Evolutionary conservation across 1,140 invertebrate species (phyloP).

Genomic region (Drosophila bifasciata): DNA sequence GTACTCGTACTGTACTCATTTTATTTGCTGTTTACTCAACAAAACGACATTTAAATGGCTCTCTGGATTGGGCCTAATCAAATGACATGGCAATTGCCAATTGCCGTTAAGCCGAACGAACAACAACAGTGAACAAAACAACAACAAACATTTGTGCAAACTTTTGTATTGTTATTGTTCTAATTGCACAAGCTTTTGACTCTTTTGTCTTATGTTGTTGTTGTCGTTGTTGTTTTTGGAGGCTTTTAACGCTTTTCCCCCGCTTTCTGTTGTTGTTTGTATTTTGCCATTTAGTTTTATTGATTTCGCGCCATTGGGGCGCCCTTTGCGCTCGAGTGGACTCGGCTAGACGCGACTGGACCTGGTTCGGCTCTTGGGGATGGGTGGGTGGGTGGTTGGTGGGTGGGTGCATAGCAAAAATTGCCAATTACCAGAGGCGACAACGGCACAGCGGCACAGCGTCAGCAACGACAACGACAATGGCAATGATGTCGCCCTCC

Average conservation of each 20-base stretch:
- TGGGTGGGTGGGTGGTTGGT: neutral
- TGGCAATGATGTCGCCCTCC: conserved; percentile 36
- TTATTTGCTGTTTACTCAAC: conserved; percentile 11
- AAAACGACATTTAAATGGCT: conserved; percentile 59
- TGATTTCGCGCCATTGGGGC: conserved; percentile 73
- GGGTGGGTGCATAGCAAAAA: conserved; percentile 33
- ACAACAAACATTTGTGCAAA: conserved; percentile 56
- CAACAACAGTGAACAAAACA: conserved; percentile 16
- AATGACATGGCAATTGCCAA: conserved; percentile 61
- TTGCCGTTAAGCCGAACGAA: conserved; percentile 48
- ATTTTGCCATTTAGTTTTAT: conserved; percentile 69
- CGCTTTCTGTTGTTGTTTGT: conserved; percentile 30
- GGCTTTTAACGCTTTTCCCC: conserved; percentile 35
- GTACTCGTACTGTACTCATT: neutral
- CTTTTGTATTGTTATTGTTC: conserved; percentile 62
- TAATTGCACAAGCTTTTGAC: conserved; percentile 45
- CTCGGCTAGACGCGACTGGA: conserved; percentile 21
- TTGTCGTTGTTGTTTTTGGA: conserved; percentile 20
- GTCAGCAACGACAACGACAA: conserved; percentile 21
- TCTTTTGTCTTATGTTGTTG: neutral
- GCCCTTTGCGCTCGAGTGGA: conserved; percentile 60
- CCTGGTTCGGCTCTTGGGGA: conserved; percentile 2
- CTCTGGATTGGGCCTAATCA: conserved; percentile 41
- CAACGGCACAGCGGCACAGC: conserved; percentile 20
- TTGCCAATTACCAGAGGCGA: conserved; percentile 33